Percentiles rank a stretch among this genome's conserved stretches.
phyloP scores from a whole-genome alignment of 2,797 vertebrate species.

The Pitangus sulphuratus region DNA sequence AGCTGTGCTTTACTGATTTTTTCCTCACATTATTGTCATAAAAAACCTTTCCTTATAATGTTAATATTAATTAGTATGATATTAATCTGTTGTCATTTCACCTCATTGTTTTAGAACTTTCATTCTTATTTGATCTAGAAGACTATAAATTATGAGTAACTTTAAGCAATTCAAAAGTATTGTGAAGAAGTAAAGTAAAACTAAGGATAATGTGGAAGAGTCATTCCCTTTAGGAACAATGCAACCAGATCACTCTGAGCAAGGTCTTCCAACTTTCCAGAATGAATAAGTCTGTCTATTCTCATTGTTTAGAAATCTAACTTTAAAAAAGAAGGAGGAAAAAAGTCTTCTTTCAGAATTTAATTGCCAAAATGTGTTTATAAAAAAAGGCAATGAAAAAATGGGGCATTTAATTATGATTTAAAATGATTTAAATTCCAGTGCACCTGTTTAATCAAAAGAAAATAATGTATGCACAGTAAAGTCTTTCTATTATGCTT shows the following conservation, averaged over 20 bases:
- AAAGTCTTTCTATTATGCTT: conserved; percentile 30
- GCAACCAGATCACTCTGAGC: background rate
- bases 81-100: background rate
- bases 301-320: conserved; percentile 9
- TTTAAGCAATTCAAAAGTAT: background rate
- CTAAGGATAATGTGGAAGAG: background rate
- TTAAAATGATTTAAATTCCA: conserved; percentile 24
- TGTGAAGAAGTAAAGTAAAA: background rate
- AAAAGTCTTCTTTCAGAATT: background rate
- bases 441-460: conserved; percentile 58
- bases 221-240: background rate
- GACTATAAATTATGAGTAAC: background rate
- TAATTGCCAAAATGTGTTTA: conserved; percentile 45
- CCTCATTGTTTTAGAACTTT: background rate
- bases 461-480: conserved; percentile 40
- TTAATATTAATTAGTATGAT: background rate
- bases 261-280: conserved; percentile 1
- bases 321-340: background rate
- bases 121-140: background rate
- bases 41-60: background rate
- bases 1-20: background rate
- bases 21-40: background rate
- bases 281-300: background rate
- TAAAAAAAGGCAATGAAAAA: background rate
- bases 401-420: conserved; percentile 25